These are phyloP conservation scores for Sebastiscus tertius DNA, from an alignment of 2,797 vertebrate genomes.

Conservation along the genomic window DNA sequence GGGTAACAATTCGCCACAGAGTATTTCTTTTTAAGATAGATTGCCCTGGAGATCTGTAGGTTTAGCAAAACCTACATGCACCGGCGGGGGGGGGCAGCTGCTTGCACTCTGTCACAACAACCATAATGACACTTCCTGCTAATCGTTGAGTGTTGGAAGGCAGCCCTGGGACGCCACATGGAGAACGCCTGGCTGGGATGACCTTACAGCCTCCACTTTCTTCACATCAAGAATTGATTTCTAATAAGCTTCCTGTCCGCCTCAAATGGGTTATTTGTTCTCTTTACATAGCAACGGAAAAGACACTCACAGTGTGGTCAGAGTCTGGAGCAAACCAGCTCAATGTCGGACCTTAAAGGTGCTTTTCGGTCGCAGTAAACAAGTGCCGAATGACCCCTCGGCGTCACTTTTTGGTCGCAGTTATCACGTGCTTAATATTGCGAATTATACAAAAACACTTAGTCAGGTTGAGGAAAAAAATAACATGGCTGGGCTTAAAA, in stretches of 20 bases:
- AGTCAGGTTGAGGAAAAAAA: too few relatives aligned
- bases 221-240: constrained; percentile 12
- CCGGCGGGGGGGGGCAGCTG: neutral
- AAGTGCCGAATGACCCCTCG: too few relatives aligned
- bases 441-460: neutral
- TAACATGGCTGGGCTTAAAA: too few relatives aligned
- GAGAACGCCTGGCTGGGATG: constrained; percentile 4
- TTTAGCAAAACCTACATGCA: constrained; percentile 2
- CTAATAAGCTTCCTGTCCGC: neutral
- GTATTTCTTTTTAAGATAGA: constrained; percentile 19
- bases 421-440: too few relatives aligned
- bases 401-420: too few relatives aligned
- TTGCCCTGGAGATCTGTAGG: constrained; percentile 39
- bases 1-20: constrained; percentile 1
- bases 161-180: neutral
- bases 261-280: neutral
- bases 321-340: neutral
- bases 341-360: too few relatives aligned
- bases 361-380: too few relatives aligned
- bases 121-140: constrained; percentile 5
- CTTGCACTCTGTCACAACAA: constrained; percentile 19
- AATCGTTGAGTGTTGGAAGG: constrained; percentile 19
- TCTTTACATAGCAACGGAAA: neutral
- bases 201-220: constrained; percentile 10
- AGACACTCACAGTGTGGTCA: neutral